phyloP scores from a whole-genome alignment of 2,113 vertebrate species.

The Mobula hypostoma region DNA sequence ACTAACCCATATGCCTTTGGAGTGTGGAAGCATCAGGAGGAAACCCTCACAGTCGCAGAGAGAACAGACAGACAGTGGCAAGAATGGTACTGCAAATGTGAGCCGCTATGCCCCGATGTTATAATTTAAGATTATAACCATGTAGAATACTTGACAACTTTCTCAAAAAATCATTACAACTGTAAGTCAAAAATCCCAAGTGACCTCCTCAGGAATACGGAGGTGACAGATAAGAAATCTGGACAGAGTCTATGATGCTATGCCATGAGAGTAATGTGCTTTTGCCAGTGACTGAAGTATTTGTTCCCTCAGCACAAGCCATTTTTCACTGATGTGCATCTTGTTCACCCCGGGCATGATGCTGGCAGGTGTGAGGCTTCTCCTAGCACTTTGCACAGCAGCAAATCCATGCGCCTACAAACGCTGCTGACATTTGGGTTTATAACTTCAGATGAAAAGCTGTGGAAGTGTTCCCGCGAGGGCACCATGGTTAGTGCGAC shows the following conservation, averaged over 20 bases:
- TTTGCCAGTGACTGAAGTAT: neutral
- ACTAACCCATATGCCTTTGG: too few species aligned
- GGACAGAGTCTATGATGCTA: neutral
- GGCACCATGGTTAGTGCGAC: too few species aligned
- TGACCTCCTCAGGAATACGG: neutral
- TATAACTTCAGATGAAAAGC: too few species aligned
- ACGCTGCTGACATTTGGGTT: too few species aligned
- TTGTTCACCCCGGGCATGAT: neutral
- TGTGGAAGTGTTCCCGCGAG: neutral
- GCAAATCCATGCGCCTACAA: too few species aligned
- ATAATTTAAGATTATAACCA: neutral
- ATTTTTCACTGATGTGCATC: neutral
- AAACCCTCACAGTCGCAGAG: too few species aligned
- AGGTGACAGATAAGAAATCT: neutral
- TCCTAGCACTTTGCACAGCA: neutral
- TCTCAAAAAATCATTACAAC: neutral
- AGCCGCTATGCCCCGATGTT: too few species aligned
- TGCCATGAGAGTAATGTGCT: neutral
- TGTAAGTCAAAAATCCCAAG: neutral
- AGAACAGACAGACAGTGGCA: too few species aligned
- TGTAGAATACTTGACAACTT: neutral
- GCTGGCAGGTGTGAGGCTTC: neutral
- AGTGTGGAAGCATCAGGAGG: too few species aligned
- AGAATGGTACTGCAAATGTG: too few species aligned
- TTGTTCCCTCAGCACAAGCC: neutral